Evolutionary conservation across 2,888 invertebrate genomes (phyloP).

Genomic region (Troides helena): DNA sequence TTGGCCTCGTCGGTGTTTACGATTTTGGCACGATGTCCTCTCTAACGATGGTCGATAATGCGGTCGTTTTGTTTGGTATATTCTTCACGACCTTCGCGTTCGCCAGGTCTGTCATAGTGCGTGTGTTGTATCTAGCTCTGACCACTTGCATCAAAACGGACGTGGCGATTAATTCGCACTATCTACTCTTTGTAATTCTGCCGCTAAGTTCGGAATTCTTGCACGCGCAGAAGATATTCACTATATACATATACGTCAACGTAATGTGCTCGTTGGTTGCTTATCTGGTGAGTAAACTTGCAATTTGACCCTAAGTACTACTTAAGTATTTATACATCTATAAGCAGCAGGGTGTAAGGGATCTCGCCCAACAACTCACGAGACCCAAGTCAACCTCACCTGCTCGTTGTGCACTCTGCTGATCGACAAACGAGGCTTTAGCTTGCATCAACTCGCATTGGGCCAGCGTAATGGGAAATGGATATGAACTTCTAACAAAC

Average conservation of each 20-base stretch:
- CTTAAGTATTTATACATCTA: too few species aligned
- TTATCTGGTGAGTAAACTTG: slow-evolving; percentile 46
- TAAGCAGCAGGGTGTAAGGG: too few species aligned
- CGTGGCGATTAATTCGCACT: slow-evolving; percentile 42
- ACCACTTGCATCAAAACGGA: slow-evolving; percentile 46
- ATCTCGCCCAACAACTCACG: too few species aligned
- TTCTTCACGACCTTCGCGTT: slow-evolving; percentile 48
- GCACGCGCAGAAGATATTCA: slow-evolving; percentile 49
- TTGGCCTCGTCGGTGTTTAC: slow-evolving; percentile 59
- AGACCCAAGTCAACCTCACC: too few species aligned
- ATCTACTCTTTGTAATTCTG: slow-evolving; percentile 52
- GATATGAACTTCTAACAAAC: too few species aligned
- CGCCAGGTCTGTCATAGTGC: slow-evolving; percentile 53
- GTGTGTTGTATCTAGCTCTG: slow-evolving; percentile 45
- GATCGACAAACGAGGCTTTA: too few species aligned
- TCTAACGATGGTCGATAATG: slow-evolving; percentile 59
- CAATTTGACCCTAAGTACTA: background rate
- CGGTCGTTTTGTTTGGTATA: slow-evolving; percentile 53
- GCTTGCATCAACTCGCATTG: too few species aligned
- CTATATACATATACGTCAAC: slow-evolving; percentile 53
- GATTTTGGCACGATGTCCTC: slow-evolving; percentile 59
- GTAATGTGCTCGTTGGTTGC: slow-evolving; percentile 43
- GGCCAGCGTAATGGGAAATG: too few species aligned
- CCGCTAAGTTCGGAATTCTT: slow-evolving; percentile 58
- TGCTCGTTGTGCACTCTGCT: too few species aligned